Base-by-base conservation (phyloP, 2,888 invertebrate genomes). In the Agrilus mali region DNA sequence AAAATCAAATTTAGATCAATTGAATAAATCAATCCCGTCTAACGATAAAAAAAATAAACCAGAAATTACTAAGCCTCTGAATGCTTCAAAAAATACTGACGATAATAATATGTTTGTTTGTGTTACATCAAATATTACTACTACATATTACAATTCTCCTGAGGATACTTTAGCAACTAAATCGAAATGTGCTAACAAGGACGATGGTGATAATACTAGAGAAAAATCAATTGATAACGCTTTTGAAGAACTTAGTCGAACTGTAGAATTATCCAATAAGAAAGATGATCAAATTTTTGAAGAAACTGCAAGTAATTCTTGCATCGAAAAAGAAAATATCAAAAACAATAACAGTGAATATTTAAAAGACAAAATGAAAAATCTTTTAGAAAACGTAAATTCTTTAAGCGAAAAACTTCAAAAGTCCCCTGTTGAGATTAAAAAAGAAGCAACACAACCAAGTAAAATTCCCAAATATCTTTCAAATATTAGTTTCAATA, bases 91-190 rank as follows among this genome's bases (percentile, higher is more conserved):
- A 35, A 46, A 46, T 44, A 47, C 41, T 27, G 42, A 38, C 40
- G 45, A 46, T 39, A 49, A 35, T 41, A 49, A 35, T 27, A 27
- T 27, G 10, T 27, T 27, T 10, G 27, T 27, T 27, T 27, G 27
- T 27, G 27, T 27, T 27, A 27, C 27, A 10, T 27, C 27, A 27
- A 27, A 27, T 27, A 27, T 27, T 27, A 27, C 27, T 10, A 27
- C 27, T 10, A 27, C 27, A 27, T 27, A 27, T 27, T 27, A 27
- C 27, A 27, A 27, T 35, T 27, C 65, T 64, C 48, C 61, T 60
- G 33, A 61, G 57, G 47, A 55, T 57, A 1, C 61, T 57, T 15
- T 55, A 54, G 3, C 59, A 57, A 40, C 56, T 20, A 20, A 36
- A 35, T 27, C 17, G 20, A 27, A 27, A 27, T 27, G 31, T 13